These are phyloP conservation scores for Pelobates cultripes DNA, from an alignment of 2,797 vertebrate species.

Conservation along the genomic window DNA sequence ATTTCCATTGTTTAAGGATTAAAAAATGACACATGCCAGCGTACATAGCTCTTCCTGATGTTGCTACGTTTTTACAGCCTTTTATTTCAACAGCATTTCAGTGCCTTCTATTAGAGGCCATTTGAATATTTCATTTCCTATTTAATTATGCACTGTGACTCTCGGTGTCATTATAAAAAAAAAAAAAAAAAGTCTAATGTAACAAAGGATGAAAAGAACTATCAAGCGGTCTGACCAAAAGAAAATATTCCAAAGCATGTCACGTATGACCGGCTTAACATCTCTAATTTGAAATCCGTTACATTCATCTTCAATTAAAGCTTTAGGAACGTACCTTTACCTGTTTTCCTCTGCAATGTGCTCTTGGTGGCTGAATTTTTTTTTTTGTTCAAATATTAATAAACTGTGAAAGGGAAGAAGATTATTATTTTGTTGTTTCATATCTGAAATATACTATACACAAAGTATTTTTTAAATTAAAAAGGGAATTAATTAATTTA, in stretches of 20 bases:
- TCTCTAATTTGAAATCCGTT: conserved; percentile 91
- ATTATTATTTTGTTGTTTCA: conserved; percentile 57
- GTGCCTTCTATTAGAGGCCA: conserved; percentile 98
- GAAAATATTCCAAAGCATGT: conserved; percentile 95
- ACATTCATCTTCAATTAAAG: conserved; percentile 91
- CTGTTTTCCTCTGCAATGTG: conserved; percentile 78
- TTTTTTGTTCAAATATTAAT: conserved; percentile 84
- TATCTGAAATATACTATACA: conserved; percentile 60
- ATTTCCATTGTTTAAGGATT: conserved; percentile 86
- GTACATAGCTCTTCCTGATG: conserved; percentile 84
- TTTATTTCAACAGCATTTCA: conserved; percentile 94
- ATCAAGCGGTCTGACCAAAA: conserved; percentile 87
- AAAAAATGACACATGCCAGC: conserved; percentile 95
- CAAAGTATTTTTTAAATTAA: conserved; percentile 74
- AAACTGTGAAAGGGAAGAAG: conserved; percentile 73
- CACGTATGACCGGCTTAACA: conserved; percentile 91
- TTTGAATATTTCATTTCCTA: conserved; percentile 99
- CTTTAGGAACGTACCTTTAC: conserved; percentile 89
- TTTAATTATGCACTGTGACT: conserved; percentile 99
- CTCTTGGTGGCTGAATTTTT: conserved; percentile 85
- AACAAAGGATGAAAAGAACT: conserved; percentile 99
- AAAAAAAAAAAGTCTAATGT: conserved; percentile 93
- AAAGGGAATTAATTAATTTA: conserved; percentile 72
- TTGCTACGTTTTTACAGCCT: conserved; percentile 85
- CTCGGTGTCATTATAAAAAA: conserved; percentile 99